These are phyloP conservation scores for Pseudorasbora parva DNA, from an alignment of 2,113 vertebrate species.

Conservation along the genomic window DNA sequence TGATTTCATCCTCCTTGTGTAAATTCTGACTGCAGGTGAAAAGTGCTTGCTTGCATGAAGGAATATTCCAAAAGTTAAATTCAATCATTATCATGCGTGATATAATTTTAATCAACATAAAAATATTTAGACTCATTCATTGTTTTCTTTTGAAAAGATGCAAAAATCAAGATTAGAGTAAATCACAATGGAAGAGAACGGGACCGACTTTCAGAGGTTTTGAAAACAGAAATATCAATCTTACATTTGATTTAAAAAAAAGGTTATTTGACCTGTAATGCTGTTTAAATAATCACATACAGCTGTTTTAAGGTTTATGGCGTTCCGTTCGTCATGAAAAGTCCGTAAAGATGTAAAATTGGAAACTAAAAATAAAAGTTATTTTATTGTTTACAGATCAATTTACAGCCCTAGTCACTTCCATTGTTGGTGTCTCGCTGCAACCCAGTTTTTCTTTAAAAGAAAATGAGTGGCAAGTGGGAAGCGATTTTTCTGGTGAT, in stretches of 20 bases:
- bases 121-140: not conserved
- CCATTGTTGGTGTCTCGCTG: not conserved
- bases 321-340: not conserved
- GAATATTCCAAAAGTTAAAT: no score
- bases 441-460: not conserved
- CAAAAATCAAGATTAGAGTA: not conserved
- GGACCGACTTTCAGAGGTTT: not conserved
- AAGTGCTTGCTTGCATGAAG: no score
- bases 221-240: not conserved
- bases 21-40: no score
- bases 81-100: no score
- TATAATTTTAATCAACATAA: not conserved
- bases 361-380: not conserved
- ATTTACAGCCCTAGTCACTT: not conserved
- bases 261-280: not conserved
- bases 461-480: not conserved
- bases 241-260: not conserved
- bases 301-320: not conserved
- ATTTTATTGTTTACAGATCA: not conserved
- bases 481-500: not conserved
- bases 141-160: not conserved
- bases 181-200: not conserved
- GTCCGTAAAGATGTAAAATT: not conserved
- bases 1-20: slow-evolving; percentile 14
- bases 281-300: not conserved